phyloP scores from a whole-genome alignment of 2,113 vertebrate species.

The Gasterosteus nipponicus region DNA sequence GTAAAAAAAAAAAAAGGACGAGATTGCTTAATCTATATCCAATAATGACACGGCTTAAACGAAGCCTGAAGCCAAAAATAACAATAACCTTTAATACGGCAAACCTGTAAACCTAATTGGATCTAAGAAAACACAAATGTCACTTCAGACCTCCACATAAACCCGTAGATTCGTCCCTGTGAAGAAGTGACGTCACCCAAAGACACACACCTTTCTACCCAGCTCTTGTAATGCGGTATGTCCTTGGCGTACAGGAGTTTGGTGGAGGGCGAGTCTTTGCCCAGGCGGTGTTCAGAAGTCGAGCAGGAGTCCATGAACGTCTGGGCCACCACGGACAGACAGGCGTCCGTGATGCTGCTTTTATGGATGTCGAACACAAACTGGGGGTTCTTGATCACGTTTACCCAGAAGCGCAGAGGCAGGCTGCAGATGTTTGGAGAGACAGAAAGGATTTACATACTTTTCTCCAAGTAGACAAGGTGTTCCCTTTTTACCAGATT shows the following conservation, averaged over 20 bases:
- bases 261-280: conserved; percentile 95
- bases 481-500: neutral
- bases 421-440: conserved; percentile 77
- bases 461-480: neutral
- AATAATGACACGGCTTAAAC: neutral
- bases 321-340: conserved; percentile 94
- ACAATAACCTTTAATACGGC: too few species aligned
- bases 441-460: neutral
- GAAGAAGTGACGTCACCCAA: too few species aligned
- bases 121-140: too few species aligned
- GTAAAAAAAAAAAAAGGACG: neutral
- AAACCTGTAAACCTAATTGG: too few species aligned
- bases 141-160: too few species aligned
- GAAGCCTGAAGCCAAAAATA: neutral
- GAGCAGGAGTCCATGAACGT: conserved; percentile 98
- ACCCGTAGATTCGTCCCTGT: too few species aligned
- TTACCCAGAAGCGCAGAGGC: conserved; percentile 95
- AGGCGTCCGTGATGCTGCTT: conserved; percentile 94
- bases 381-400: conserved; percentile 97
- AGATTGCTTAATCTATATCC: neutral
- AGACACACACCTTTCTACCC: conserved; percentile 89
- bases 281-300: conserved; percentile 93
- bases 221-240: conserved; percentile 96
- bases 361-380: conserved; percentile 98
- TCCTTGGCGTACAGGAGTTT: conserved; percentile 97